Evolutionary conservation across 2,797 vertebrate genomes (phyloP).

Genomic region (Valencia hispanica): DNA sequence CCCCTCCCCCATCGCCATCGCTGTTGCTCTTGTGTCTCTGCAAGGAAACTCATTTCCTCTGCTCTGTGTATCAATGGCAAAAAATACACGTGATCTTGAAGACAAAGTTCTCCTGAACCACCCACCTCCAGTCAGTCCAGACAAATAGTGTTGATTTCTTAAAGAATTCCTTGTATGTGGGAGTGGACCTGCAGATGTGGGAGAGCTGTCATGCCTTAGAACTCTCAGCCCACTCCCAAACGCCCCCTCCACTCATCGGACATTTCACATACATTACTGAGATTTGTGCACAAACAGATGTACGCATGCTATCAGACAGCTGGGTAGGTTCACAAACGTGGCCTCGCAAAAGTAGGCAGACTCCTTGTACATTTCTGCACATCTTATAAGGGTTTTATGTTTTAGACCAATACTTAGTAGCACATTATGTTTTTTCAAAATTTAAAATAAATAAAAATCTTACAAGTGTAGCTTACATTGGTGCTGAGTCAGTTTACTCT

Average conservation of each 20-base stretch:
- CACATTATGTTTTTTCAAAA: too few species aligned
- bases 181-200: slow-evolving; percentile 65
- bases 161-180: slow-evolving; percentile 69
- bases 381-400: not conserved
- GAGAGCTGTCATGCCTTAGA: slow-evolving; percentile 29
- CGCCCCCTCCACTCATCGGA: slow-evolving; percentile 17
- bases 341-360: not conserved
- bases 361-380: not conserved
- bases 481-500: not conserved
- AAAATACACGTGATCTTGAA: slow-evolving; percentile 49
- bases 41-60: slow-evolving; percentile 74
- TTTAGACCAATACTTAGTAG: not conserved
- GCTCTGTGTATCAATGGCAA: slow-evolving; percentile 33
- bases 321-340: slow-evolving; percentile 8
- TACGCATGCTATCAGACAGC: slow-evolving; percentile 20
- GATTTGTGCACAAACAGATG: slow-evolving; percentile 32
- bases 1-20: not conserved
- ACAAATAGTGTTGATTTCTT: slow-evolving; percentile 54
- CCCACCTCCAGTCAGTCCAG: slow-evolving; percentile 7
- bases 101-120: slow-evolving; percentile 24
- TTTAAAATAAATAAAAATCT: not conserved
- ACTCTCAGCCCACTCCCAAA: slow-evolving; percentile 29
- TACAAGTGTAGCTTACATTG: not conserved
- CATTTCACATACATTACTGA: slow-evolving; percentile 35
- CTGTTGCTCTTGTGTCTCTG: slow-evolving; percentile 47